phyloP scores from a whole-genome alignment of 1,140 invertebrate genomes.

The Drosophila pruinosa region DNA sequence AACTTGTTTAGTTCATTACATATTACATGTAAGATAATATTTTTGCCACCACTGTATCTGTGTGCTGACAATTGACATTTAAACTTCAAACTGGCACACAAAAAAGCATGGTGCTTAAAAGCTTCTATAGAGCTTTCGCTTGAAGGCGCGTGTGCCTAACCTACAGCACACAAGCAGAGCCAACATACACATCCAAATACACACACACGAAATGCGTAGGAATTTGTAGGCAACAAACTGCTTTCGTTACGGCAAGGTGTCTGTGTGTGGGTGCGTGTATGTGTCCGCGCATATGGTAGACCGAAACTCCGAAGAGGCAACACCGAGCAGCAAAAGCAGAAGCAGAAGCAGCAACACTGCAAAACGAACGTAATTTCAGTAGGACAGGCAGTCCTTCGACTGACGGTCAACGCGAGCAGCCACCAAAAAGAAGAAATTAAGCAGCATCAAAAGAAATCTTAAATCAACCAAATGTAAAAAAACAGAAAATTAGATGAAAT shows the following conservation, averaged over 20 bases:
- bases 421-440: conserved; percentile 36
- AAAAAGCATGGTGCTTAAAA: conserved; percentile 29
- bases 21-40: too few relatives aligned
- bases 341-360: conserved; percentile 30
- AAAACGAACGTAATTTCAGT: conserved; percentile 67
- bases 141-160: conserved; percentile 65
- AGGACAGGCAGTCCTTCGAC: conserved; percentile 78
- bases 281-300: conserved; percentile 24
- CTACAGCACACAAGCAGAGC: conserved; percentile 50
- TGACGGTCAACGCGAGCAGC: conserved; percentile 76
- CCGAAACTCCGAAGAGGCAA: conserved; percentile 51
- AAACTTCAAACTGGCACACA: conserved; percentile 41
- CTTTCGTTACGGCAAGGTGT: conserved; percentile 30
- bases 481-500: neutral
- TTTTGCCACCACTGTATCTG: conserved; percentile 24
- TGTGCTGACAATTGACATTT: conserved; percentile 49
- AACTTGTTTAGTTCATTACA: too few relatives aligned
- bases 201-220: conserved; percentile 59
- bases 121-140: conserved; percentile 43
- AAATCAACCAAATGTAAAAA: conserved; percentile 22
- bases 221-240: conserved; percentile 62
- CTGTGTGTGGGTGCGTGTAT: conserved; percentile 23
- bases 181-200: conserved; percentile 10
- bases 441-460: neutral
- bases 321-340: conserved; percentile 14